A percentile compares a stretch with the other conserved stretches of the same genome.
These are phyloP conservation scores for Puffinus mauretanicus DNA, from an alignment of 2,113 vertebrate genomes.

Conservation along the genomic window DNA sequence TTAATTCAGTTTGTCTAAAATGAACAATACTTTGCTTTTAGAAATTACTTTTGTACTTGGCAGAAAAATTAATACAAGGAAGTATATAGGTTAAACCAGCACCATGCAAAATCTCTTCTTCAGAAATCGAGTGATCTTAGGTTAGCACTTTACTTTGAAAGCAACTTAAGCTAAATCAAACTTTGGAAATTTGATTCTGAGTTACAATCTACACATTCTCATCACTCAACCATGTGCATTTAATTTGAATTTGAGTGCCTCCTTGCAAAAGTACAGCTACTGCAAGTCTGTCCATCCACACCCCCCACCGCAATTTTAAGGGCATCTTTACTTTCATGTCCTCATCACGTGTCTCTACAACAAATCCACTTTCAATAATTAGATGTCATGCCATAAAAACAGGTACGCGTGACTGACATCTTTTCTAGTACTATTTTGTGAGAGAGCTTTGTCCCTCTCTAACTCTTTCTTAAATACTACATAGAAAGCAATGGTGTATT, in stretches of 20 bases:
- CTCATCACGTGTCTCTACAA: background rate
- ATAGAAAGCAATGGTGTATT: background rate
- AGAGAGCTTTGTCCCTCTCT: background rate
- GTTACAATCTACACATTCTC: background rate
- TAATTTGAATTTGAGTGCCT: background rate
- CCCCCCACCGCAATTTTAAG: background rate
- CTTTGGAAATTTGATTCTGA: background rate
- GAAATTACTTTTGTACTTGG: background rate
- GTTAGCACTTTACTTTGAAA: background rate
- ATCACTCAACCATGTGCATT: background rate
- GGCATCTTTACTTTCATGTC: background rate
- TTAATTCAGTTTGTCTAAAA: background rate
- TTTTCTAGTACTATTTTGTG: background rate
- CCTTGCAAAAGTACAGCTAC: background rate
- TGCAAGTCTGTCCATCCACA: background rate
- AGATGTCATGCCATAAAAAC: background rate
- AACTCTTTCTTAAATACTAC: background rate
- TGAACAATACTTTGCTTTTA: background rate
- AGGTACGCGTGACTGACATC: background rate
- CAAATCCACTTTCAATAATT: background rate
- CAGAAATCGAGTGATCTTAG: background rate
- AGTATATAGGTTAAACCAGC: background rate
- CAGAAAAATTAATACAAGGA: background rate
- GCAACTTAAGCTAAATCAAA: background rate
- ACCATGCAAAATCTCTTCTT: background rate